Evolutionary conservation across 2,113 vertebrate species (phyloP).

Genomic region (Saguinus imperator): DNA sequence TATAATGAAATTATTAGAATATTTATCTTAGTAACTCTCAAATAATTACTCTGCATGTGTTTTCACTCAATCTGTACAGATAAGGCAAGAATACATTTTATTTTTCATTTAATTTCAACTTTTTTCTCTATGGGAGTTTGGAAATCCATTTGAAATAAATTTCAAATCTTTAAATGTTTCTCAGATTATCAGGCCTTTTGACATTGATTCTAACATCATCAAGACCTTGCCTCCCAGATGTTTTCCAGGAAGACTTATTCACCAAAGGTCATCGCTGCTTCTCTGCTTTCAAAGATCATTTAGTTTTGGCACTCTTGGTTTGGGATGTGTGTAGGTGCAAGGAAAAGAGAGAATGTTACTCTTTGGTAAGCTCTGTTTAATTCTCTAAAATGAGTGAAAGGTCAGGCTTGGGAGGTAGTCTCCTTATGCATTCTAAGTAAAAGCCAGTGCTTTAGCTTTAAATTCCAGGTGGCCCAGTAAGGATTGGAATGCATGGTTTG

Average conservation of each 20-base stretch:
- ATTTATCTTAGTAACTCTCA: too few relatives aligned
- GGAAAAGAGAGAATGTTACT: slow-evolving; percentile 60
- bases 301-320: not conserved
- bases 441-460: not conserved
- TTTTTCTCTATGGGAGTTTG: not conserved
- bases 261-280: slow-evolving; percentile 51
- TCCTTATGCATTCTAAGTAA: slow-evolving; percentile 31
- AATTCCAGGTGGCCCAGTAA: slow-evolving; percentile 51
- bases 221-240: slow-evolving; percentile 64
- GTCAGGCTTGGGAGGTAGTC: not conserved
- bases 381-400: slow-evolving; percentile 68
- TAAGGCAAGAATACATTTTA: too few relatives aligned
- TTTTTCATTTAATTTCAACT: too few relatives aligned
- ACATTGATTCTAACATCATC: slow-evolving; percentile 51
- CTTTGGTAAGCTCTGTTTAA: slow-evolving; percentile 66
- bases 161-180: slow-evolving; percentile 30
- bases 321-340: slow-evolving; percentile 60
- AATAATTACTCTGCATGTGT: too few relatives aligned
- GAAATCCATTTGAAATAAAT: slow-evolving; percentile 13
- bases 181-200: slow-evolving; percentile 51
- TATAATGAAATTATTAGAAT: too few relatives aligned
- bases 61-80: too few relatives aligned
- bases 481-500: slow-evolving; percentile 41
- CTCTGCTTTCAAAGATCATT: slow-evolving; percentile 46
- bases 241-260: slow-evolving; percentile 60